Evolutionary conservation across 1,140 invertebrate genomes (phyloP).

Genomic region (Ephestia elutella): DNA sequence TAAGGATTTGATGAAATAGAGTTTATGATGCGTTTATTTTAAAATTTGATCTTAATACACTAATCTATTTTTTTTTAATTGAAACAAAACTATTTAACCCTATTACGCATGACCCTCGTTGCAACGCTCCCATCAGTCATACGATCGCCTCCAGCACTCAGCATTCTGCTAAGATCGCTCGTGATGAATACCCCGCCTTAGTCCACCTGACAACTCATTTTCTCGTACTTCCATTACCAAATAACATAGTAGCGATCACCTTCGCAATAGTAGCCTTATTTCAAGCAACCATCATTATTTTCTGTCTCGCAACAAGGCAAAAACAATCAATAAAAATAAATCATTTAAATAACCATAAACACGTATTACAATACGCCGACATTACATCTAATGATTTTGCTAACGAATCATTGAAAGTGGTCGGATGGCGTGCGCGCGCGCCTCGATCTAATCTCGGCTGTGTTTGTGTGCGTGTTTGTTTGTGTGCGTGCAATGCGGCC

Average conservation of each 20-base stretch:
- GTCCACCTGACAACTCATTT: constrained; percentile 69
- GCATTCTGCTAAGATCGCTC: constrained; percentile 29
- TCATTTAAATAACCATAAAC: constrained; percentile 74
- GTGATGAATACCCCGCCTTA: constrained; percentile 53
- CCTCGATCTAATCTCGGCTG: constrained; percentile 47
- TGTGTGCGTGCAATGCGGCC: constrained; percentile 64
- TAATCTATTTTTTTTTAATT: too few relatives aligned
- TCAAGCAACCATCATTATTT: constrained; percentile 69
- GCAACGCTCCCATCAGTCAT: constrained; percentile 34
- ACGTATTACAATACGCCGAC: constrained; percentile 70
- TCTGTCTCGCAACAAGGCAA: constrained; percentile 72
- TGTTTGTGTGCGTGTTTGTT: constrained; percentile 25
- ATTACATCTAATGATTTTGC: constrained; percentile 74
- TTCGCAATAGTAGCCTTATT: constrained; percentile 69
- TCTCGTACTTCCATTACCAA: constrained; percentile 64
- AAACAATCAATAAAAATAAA: constrained; percentile 75
- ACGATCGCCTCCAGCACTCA: constrained; percentile 17
- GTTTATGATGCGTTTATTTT: too few relatives aligned
- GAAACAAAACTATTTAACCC: neutral
- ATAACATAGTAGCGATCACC: constrained; percentile 63
- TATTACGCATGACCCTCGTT: neutral
- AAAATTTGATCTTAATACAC: too few relatives aligned
- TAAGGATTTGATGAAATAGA: too few relatives aligned
- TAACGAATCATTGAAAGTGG: constrained; percentile 74
- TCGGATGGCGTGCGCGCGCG: constrained; percentile 62